Percentiles rank a stretch among this genome's conserved stretches.
Conservation (phyloP, 2,888 invertebrate species). For the Anarsia innoxiella region DNA sequence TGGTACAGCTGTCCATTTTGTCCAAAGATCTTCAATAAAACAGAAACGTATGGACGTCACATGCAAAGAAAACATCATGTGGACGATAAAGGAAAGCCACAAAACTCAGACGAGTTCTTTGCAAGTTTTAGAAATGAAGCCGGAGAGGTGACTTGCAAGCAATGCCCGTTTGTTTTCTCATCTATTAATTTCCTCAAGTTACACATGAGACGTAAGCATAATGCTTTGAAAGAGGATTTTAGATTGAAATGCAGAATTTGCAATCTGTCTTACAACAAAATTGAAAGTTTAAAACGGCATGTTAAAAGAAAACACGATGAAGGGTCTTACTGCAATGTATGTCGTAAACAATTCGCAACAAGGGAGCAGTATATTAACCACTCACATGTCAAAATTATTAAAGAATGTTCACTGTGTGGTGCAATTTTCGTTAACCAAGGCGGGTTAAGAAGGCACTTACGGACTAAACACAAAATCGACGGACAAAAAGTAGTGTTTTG, state of each 20-base stretch:
- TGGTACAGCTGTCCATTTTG: constrained; percentile 61
- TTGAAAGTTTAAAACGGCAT: constrained; percentile 63
- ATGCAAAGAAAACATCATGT: constrained; percentile 58
- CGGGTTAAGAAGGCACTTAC: constrained; percentile 54
- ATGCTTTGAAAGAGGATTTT: constrained; percentile 52
- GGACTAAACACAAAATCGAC: constrained; percentile 56
- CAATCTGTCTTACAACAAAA: constrained; percentile 60
- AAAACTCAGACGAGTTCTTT: constrained; percentile 25
- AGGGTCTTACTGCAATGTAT: constrained; percentile 51
- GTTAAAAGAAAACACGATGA: constrained; percentile 56
- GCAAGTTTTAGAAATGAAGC: constrained; percentile 38
- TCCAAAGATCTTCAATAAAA: constrained; percentile 48
- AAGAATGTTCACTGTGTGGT: constrained; percentile 56
- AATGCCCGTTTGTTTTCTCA: constrained; percentile 58
- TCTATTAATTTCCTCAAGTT: constrained; percentile 53
- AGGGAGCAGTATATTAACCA: constrained; percentile 51
- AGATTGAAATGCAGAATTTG: constrained; percentile 59
- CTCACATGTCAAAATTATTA: constrained; percentile 47
- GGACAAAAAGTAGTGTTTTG: constrained; percentile 53
- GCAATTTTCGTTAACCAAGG: constrained; percentile 55
- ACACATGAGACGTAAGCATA: constrained; percentile 63
- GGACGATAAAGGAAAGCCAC: constrained; percentile 32
- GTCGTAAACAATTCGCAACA: constrained; percentile 54
- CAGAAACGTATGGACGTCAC: constrained; percentile 61
- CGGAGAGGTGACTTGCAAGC: constrained; percentile 53